Base-by-base conservation (phyloP, 2,888 invertebrate genomes). In the Pollenia angustigena region DNA sequence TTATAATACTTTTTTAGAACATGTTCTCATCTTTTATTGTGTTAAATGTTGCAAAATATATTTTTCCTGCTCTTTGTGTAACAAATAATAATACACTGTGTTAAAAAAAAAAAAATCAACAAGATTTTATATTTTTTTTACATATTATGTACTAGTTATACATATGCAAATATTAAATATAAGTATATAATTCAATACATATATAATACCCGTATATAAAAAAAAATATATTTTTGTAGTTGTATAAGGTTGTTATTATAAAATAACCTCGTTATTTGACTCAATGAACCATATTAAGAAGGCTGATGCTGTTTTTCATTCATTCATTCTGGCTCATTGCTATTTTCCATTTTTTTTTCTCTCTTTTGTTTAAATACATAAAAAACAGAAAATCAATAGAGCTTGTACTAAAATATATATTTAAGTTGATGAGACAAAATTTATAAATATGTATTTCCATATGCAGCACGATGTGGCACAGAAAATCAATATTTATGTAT, bases 211-310 rank as follows among this genome's bases (percentile, higher is more conserved):
- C 10, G 12, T 42, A 42, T 10, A 23, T 23, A 23, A 1, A n/a
- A 32, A 32, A 32, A 32, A 6, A 6, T n/a, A n/a, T 14, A 54
- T 56, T 12, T 56, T 14, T 68, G 18, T 68, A 4, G 40, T 16
- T 23, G 44, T 23, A 56, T 16, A 69, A 52, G 42, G 14, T 56
- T 72, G 14, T 56, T 64, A 50, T 74, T 56, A 81, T 64, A 81
- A 81, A 71, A 83, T 86, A 86, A 80, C 76, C 80, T 87, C 83
- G 68, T 87, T 84, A 84, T 68, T 54, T 54, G 78, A 71, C 72
- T 81, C 86, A 83, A 78, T 81, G 80, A 81, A 87, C 76, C 68
- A 81, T 46, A 72, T 48, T 42, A 66, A 50, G 64, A 66, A 50
- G 64, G 72, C 81, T 83, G 60, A 50, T 44, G 58, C 18, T 76